phyloP scores from a whole-genome alignment of 1,140 invertebrate species.

The Battus philenor region DNA sequence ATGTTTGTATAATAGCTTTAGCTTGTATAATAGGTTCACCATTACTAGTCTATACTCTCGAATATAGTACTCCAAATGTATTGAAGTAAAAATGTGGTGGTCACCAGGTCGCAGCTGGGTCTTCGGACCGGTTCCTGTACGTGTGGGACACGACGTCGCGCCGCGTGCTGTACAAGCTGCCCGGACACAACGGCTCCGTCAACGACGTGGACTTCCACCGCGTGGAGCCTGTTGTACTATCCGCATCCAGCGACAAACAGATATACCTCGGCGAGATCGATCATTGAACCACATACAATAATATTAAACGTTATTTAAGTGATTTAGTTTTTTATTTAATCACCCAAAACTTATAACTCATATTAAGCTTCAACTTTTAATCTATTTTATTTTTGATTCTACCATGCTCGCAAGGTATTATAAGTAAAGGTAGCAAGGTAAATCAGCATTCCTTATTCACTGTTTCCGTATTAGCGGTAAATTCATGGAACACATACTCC shows the following conservation, averaged over 20 bases:
- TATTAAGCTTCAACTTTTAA: too few species aligned
- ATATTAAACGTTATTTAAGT: neutral
- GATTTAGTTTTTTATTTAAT: neutral
- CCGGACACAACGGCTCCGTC: slow-evolving; percentile 98
- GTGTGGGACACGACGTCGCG: slow-evolving; percentile 97
- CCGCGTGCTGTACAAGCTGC: slow-evolving; percentile 96
- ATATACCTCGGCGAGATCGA: slow-evolving; percentile 98
- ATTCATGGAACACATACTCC: too few species aligned
- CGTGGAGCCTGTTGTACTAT: slow-evolving; percentile 94
- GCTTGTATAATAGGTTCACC: too few species aligned
- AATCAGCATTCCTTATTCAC: too few species aligned
- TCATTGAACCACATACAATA: slow-evolving; percentile 26
- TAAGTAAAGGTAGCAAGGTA: too few species aligned
- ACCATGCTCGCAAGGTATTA: too few species aligned
- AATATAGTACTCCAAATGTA: too few species aligned
- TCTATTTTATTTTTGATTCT: too few species aligned
- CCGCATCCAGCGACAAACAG: slow-evolving; percentile 96
- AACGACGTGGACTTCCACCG: slow-evolving; percentile 98
- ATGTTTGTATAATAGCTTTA: too few species aligned
- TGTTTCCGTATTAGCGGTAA: too few species aligned
- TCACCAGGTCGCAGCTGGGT: slow-evolving; percentile 90
- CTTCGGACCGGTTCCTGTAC: slow-evolving; percentile 96
- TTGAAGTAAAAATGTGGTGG: neutral
- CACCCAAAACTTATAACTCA: too few species aligned
- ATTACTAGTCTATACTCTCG: too few species aligned